Evolutionary conservation across 2,797 vertebrate genomes (phyloP), one percentile per base, ranked within the genome.

Genomic region (Naso thynnoides): DNA sequence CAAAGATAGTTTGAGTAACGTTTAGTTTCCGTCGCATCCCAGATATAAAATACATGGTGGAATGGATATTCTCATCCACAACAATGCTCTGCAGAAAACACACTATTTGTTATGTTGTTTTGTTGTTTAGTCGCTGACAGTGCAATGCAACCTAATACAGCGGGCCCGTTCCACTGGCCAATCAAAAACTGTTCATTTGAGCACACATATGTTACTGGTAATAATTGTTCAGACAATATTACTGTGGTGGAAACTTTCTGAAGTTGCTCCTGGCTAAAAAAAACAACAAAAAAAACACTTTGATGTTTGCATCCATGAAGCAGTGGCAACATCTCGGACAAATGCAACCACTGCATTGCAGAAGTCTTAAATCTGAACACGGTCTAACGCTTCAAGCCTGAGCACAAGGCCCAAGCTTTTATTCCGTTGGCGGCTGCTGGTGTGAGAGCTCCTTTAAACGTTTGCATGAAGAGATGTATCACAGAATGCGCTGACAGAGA

Each of bases 11-110:
- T 29, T 54, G 24, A 56, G 21, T 52, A 31, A n/a, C 53, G 47
- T 54, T 79, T 61, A 29, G 31, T 58, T 74, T 69, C 24, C 6
- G 23, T 67, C 38, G 44, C 19, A 24, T 8, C 54, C 36, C 41
- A 45, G 27, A 66, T 44, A 49, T 57, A 42, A 24, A 60, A 55
- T 44, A 18, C 23, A 39, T n/a, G n/a, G n/a, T 14, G 31, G 31
- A 65, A 16, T 8, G 13, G 3, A 0, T 8, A 39, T 29, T 14
- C 9, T 11, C 29, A 23, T 53, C 47, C 13, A 50, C 38, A 36
- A n/a, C n/a, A n/a, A n/a, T n/a, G n/a, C n/a, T n/a, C n/a, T n/a
- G n/a, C 36, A 13, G 36, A 38, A 38, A 38, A 38, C 36, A 38
- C 36, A 6, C 13, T 38, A 13, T 38, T 38, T 38, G 6, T 38